Evolutionary conservation across 37 sponge, comb jelly and placozoan genomes (phyloP).

Genomic region (Lycopodina hypogea): DNA sequence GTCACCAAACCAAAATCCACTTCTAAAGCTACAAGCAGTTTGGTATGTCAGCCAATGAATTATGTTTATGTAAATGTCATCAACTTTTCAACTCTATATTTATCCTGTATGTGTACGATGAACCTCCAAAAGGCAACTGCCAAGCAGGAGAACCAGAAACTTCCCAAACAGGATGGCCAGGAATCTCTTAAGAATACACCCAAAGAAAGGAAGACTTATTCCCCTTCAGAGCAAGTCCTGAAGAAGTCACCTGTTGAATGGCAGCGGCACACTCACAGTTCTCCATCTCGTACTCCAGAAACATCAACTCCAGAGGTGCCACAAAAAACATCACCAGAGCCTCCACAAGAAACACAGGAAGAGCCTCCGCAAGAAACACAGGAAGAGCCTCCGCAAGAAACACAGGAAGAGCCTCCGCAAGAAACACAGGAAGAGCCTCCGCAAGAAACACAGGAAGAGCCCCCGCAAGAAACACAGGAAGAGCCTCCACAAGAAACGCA

Average conservation of each 20-base stretch:
- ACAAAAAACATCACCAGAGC: background rate
- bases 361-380: no score
- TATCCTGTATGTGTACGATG: no score
- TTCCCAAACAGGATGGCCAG: no score
- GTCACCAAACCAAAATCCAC: background rate
- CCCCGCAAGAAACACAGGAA: background rate
- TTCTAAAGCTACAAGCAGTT: constrained; percentile 6
- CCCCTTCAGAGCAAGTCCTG: background rate
- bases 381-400: no score
- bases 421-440: no score
- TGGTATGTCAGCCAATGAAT: background rate
- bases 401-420: no score
- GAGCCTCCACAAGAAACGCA: no score
- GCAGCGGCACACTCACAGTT: background rate
- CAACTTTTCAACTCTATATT: no score
- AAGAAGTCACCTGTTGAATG: background rate
- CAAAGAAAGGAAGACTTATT: background rate
- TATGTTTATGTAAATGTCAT: no score
- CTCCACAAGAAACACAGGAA: no score
- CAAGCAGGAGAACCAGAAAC: no score
- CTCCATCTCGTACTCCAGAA: background rate
- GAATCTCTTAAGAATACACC: background rate
- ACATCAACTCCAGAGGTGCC: background rate
- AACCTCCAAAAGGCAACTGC: no score
- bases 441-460: background rate